Evolutionary conservation across 1,140 invertebrate species (phyloP).

Genomic region (Listronotus oregonensis): DNA sequence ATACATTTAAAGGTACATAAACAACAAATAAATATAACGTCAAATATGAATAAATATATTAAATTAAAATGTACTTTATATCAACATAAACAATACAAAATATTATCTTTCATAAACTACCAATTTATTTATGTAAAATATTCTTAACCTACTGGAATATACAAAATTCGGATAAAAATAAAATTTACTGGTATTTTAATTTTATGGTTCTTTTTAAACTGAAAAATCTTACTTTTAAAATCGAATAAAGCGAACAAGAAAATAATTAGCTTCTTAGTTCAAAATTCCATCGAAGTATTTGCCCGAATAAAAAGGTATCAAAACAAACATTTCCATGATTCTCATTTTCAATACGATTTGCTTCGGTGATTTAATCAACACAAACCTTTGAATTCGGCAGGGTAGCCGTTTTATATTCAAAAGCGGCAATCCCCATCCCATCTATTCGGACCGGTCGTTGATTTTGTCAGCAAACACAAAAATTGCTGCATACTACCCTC

Average conservation of each 20-base stretch:
- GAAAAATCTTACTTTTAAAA: background rate
- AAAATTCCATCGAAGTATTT: conserved; percentile 8
- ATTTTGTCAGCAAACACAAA: conserved; percentile 38
- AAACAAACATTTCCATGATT: conserved; percentile 30
- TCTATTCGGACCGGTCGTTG: conserved; percentile 34
- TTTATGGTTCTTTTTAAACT: too few species aligned
- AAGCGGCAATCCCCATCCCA: conserved; percentile 25
- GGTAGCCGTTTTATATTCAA: conserved; percentile 33
- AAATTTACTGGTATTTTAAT: too few species aligned
- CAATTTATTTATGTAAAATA: too few species aligned
- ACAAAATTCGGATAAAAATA: too few species aligned
- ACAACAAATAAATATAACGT: too few species aligned
- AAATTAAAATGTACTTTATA: too few species aligned
- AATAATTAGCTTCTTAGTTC: conserved; percentile 21
- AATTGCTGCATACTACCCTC: conserved; percentile 35
- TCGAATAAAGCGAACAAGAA: conserved; percentile 1
- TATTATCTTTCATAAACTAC: too few species aligned
- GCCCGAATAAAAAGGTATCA: conserved; percentile 18
- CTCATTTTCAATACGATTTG: conserved; percentile 32
- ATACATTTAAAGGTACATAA: too few species aligned
- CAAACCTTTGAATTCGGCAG: conserved; percentile 27
- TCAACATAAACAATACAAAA: too few species aligned
- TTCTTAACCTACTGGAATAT: too few species aligned
- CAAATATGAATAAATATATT: too few species aligned
- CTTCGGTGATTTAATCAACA: conserved; percentile 33